Evolutionary conservation across 2,113 vertebrate genomes (phyloP).

Genomic region (Scortum barcoo): DNA sequence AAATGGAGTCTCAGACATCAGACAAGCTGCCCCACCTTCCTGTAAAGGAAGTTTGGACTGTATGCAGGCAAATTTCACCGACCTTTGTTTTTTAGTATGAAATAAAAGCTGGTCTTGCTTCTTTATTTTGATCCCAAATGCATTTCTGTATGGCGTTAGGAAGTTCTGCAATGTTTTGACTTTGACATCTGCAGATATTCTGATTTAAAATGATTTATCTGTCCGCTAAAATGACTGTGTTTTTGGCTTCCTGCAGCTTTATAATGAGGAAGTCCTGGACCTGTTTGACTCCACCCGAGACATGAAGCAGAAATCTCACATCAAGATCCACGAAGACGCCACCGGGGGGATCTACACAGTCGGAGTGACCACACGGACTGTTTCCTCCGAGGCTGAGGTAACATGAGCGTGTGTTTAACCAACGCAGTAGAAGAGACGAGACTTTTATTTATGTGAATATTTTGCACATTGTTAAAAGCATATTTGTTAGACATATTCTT

Average conservation of each 20-base stretch:
- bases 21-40: no score
- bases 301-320: slow-evolving; percentile 95
- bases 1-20: no score
- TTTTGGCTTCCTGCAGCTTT: slow-evolving; percentile 68
- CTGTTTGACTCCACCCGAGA: slow-evolving; percentile 95
- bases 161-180: neutral
- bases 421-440: neutral
- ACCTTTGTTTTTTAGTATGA: no score
- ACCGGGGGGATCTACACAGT: slow-evolving; percentile 96
- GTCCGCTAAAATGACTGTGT: neutral
- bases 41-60: no score
- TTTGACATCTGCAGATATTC: neutral
- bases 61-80: no score
- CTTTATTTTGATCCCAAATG: neutral
- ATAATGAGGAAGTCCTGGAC: slow-evolving; percentile 88
- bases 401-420: no score
- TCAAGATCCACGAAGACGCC: slow-evolving; percentile 96
- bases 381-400: slow-evolving; percentile 92
- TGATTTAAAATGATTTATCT: neutral
- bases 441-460: neutral
- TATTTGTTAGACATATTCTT: neutral
- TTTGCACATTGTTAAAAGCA: neutral
- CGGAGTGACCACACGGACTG: slow-evolving; percentile 93
- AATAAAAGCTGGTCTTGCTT: neutral
- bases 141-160: neutral